These are phyloP conservation scores for Elysia crispata DNA, from an alignment of 2,888 invertebrate species.

Conservation along the genomic window DNA sequence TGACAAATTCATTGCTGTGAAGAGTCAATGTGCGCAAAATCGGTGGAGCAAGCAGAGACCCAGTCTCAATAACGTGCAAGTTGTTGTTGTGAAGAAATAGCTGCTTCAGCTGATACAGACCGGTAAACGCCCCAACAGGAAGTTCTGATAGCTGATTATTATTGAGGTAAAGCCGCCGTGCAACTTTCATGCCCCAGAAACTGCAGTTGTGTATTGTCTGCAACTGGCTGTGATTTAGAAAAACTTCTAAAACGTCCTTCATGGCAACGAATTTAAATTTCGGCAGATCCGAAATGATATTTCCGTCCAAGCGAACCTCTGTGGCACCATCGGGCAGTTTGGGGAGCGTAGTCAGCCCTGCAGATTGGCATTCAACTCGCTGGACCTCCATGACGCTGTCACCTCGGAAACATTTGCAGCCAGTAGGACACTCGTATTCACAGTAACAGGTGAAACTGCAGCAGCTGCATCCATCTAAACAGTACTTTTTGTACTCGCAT, in stretches of 20 bases:
- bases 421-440: conserved; percentile 60
- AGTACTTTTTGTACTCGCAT: conserved; percentile 60
- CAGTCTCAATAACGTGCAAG: conserved; percentile 53
- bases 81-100: conserved; percentile 56
- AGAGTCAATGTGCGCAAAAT: conserved; percentile 49
- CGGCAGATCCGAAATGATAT: conserved; percentile 54
- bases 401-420: conserved; percentile 58
- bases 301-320: conserved; percentile 61
- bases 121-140: conserved; percentile 54
- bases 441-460: conserved; percentile 65
- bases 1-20: conserved; percentile 49
- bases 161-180: conserved; percentile 56
- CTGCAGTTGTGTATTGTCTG: conserved; percentile 56
- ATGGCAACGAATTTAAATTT: conserved; percentile 51
- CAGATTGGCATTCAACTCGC: conserved; percentile 55
- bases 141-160: conserved; percentile 57
- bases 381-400: conserved; percentile 49
- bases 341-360: conserved; percentile 54
- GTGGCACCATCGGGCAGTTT: conserved; percentile 62
- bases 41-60: conserved; percentile 52
- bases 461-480: conserved; percentile 59
- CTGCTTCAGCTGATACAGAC: conserved; percentile 52
- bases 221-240: conserved; percentile 61
- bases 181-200: conserved; percentile 60
- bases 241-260: conserved; percentile 42